A percentile compares a stretch with the other conserved stretches of the same genome.
These are phyloP conservation scores for Nothobranchius kuhntae DNA, from an alignment of 2,113 vertebrate species.

Conservation along the genomic window DNA sequence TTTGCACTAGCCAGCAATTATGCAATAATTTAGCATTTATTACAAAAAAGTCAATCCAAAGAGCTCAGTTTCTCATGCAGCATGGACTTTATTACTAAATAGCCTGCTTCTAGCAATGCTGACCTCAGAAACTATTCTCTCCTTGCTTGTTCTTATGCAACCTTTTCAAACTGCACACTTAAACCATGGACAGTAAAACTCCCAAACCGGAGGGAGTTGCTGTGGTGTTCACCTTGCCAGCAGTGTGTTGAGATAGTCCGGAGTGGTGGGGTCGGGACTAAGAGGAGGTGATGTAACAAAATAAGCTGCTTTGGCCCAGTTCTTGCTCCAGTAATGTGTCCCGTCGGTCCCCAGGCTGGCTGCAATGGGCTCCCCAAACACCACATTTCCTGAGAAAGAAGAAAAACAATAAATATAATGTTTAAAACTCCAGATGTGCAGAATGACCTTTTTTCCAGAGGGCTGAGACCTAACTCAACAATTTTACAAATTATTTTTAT, in stretches of 20 bases:
- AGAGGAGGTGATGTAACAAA: conserved; percentile 96
- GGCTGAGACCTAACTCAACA: too few relatives aligned
- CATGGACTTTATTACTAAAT: too few relatives aligned
- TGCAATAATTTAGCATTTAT: neutral
- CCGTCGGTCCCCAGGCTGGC: conserved; percentile 96
- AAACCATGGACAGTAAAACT: too few relatives aligned
- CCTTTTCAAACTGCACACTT: neutral
- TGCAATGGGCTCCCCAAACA: conserved; percentile 95
- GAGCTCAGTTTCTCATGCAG: too few relatives aligned
- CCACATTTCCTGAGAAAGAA: conserved; percentile 86
- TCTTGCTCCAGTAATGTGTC: conserved; percentile 99
- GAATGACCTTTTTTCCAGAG: too few relatives aligned
- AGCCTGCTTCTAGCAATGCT: too few relatives aligned
- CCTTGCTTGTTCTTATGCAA: neutral
- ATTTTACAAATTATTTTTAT: too few relatives aligned
- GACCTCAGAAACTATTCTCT: neutral
- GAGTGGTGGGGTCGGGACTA: conserved; percentile 96
- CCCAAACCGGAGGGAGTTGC: neutral
- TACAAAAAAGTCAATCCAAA: too few relatives aligned
- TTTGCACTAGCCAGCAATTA: neutral
- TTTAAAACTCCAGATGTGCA: neutral
- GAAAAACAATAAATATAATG: neutral
- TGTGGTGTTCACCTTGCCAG: conserved; percentile 85
- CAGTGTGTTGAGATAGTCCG: conserved; percentile 95
- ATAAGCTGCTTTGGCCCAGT: conserved; percentile 97